Conservation (phyloP, 2,113 vertebrate genomes). For the Picathartes gymnocephalus region DNA sequence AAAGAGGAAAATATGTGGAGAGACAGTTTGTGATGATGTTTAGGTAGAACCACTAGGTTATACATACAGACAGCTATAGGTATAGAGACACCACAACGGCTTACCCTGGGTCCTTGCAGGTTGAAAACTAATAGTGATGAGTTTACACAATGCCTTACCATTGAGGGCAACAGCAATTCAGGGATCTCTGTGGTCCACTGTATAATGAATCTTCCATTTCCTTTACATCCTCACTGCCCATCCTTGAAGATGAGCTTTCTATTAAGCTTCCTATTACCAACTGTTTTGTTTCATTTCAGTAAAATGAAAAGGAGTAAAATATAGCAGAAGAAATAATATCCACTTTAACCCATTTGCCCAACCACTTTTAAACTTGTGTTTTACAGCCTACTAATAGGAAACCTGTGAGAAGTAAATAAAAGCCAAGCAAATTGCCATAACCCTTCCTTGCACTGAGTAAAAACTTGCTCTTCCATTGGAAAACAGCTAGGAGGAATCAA, state of each 20-base stretch:
- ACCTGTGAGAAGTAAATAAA: not conserved
- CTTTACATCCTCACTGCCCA: not conserved
- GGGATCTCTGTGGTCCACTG: not conserved
- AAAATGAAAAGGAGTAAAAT: not conserved
- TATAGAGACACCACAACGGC: accelerated
- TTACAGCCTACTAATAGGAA: not conserved
- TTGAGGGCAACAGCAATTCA: not conserved
- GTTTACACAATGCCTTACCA: not conserved
- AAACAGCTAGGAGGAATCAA: not conserved
- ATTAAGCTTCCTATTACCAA: not conserved
- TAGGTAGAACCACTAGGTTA: not conserved
- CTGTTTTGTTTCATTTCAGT: not conserved
- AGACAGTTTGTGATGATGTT: accelerated
- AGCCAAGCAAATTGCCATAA: not conserved
- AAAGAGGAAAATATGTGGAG: not conserved
- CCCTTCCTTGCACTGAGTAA: not conserved
- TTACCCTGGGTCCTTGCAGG: not conserved
- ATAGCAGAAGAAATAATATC: not conserved
- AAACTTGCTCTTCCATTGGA: not conserved
- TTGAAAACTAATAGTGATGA: not conserved
- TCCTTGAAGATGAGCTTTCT: not conserved
- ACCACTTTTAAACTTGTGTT: not conserved
- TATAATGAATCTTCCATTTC: not conserved
- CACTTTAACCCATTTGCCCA: not conserved
- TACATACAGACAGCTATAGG: not conserved